Base-by-base conservation (phyloP, 2,888 invertebrate species). In the Platycheirus albimanus region DNA sequence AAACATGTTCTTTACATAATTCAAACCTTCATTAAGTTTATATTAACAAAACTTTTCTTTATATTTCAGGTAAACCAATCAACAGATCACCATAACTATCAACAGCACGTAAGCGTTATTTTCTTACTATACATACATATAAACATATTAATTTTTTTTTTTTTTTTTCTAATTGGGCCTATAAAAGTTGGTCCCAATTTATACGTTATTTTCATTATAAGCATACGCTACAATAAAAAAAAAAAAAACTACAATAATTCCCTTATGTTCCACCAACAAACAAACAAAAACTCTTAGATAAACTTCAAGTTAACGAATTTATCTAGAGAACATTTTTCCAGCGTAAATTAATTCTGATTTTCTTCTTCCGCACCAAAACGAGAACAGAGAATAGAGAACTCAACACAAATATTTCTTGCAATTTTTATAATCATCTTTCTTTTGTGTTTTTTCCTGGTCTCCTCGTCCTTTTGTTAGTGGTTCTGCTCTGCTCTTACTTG, bases 381-480 rank as follows among this genome's bases (percentile, higher is more conserved):
- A 19, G 30, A 3, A 7, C 63, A 41, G 13, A n/a, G n/a, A n/a
- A 8, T 10, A 19, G 3, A 19, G 13, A 2, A 45, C 19, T 6
- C n/a, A 8, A 45, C 8, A 45, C 17, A 15, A 51, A 51, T 54
- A 63, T 63, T 41, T 38, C 41, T 15, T 17, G 28, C 61, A 75
- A 79, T 79, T 79, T 56, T 49, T 56, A 74, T 79, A 75, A 64
- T 74, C 69, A 51, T 49, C 49, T 54, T 75, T 74, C 71, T 71
- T 77, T 69, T 71, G 52, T 41, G 17, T 41, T 51, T 1, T 38
- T 8, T n/a, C n/a, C n/a, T 36, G 28, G 45, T 24, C 56, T 19
- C 30, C 28, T 24, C 24, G 13, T 41, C 38, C 36, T 41, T 79
- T 74, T 70, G 69, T 41, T 45, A 51, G 30, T 56, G 36, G n/a